Conservation (phyloP, 1,140 invertebrate species). For the Leptestheria dahalacensis region DNA sequence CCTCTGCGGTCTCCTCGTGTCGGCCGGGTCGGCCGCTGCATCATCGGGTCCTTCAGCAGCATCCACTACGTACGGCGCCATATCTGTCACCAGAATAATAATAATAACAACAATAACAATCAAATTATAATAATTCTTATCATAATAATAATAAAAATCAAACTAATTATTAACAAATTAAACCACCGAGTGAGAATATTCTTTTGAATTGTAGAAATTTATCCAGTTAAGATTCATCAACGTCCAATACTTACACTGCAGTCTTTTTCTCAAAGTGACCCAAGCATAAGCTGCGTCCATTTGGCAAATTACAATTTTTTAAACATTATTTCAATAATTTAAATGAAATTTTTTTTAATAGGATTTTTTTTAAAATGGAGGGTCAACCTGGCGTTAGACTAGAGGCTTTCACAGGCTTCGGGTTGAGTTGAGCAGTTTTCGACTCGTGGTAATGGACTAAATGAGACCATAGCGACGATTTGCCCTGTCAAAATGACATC, state of each 20-base stretch:
- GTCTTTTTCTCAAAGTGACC: conserved; percentile 7
- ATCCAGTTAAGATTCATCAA: too few species aligned
- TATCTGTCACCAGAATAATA: background rate
- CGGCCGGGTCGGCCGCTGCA: background rate
- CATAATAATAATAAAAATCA: too few species aligned
- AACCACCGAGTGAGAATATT: too few species aligned
- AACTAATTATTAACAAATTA: too few species aligned
- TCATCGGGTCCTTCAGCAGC: background rate
- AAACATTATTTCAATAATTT: too few species aligned
- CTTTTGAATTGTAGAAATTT: too few species aligned
- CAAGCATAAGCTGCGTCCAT: conserved; percentile 9
- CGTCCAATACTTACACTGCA: conserved; percentile 12
- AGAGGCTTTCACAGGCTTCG: conserved; percentile 59
- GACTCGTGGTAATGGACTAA: conserved; percentile 74
- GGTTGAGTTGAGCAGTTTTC: conserved; percentile 57
- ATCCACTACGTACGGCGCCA: background rate
- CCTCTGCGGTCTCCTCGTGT: background rate
- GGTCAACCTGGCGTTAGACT: conserved; percentile 62
- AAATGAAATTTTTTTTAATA: too few species aligned
- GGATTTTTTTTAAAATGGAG: conserved; percentile 4
- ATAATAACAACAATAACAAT: background rate
- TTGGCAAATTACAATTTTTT: background rate
- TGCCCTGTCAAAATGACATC: conserved; percentile 39
- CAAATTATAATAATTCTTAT: background rate
- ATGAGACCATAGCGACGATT: conserved; percentile 89